Conservation (phyloP, 2,113 vertebrate species). For the Trochalopteron elliotii region DNA sequence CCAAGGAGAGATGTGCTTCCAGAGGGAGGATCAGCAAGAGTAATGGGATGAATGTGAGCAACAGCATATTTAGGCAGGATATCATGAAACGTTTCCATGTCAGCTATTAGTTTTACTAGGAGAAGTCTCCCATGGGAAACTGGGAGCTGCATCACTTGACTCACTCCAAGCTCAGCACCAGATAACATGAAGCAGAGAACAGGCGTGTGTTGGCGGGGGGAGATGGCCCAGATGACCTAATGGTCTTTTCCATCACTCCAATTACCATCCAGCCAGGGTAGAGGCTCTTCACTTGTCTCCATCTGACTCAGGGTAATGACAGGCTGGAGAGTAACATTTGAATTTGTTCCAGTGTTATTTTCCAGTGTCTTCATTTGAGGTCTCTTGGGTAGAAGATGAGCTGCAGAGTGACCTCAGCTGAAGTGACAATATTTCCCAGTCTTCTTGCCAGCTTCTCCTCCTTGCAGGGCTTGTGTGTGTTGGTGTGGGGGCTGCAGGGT, state of each 20-base stretch:
- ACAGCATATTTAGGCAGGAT: constrained; percentile 23
- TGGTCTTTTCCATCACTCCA: constrained; percentile 50
- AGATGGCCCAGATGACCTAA: constrained; percentile 62
- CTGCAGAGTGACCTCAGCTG: constrained; percentile 34
- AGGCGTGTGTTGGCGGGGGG: neutral
- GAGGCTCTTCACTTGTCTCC: constrained; percentile 2
- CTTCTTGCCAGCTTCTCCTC: constrained; percentile 23
- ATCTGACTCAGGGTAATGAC: constrained; percentile 53
- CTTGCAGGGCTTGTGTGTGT: neutral
- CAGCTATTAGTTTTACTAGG: constrained; percentile 50
- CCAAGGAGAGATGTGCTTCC: neutral
- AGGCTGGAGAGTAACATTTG: constrained; percentile 43
- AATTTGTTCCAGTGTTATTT: constrained; percentile 33
- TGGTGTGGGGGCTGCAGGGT: neutral
- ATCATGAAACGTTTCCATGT: constrained; percentile 40
- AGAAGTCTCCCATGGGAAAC: constrained; percentile 58
- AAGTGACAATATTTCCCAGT: constrained; percentile 49
- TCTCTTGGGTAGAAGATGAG: constrained; percentile 28
- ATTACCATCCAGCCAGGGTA: neutral
- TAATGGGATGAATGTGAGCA: constrained; percentile 22
- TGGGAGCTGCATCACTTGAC: constrained; percentile 42
- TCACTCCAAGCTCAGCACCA: constrained; percentile 20
- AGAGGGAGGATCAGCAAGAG: neutral
- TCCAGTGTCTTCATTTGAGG: constrained; percentile 25
- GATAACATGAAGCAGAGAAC: constrained; percentile 48